Percentiles rank a stretch among this genome's conserved stretches.
Evolutionary conservation across 1,140 invertebrate species (phyloP).

Genomic region (Heliconius congener): DNA sequence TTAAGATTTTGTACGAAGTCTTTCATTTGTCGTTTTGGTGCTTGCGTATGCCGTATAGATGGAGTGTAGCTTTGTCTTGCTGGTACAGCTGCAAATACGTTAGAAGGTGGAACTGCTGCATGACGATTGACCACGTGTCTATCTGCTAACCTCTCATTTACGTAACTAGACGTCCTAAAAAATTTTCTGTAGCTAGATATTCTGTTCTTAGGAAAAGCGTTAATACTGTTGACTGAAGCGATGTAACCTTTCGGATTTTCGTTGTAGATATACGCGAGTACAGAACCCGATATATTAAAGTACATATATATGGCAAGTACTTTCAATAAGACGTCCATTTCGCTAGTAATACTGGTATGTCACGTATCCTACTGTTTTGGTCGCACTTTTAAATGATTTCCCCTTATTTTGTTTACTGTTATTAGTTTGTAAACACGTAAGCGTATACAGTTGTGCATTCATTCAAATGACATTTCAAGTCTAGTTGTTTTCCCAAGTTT

Average conservation of each 20-base stretch:
- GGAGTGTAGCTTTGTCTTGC: not conserved
- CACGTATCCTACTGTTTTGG: conserved; percentile 26
- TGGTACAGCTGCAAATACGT: conserved; percentile 15
- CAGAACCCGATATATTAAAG: conserved; percentile 39
- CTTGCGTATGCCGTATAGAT: not conserved
- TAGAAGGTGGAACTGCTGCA: conserved; percentile 43
- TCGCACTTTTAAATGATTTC: conserved; percentile 47
- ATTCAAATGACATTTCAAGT: not conserved
- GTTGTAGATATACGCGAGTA: conserved; percentile 53
- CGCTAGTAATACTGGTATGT: conserved; percentile 32
- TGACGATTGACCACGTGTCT: conserved; percentile 51
- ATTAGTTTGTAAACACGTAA: conserved; percentile 7
- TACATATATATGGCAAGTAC: conserved; percentile 41
- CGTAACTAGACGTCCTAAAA: conserved; percentile 43
- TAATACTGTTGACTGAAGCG: conserved; percentile 27
- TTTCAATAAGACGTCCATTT: conserved; percentile 47
- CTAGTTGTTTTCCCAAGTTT: not conserved
- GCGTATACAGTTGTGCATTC: conserved; percentile 1
- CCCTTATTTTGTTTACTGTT: conserved; percentile 43
- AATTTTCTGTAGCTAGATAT: conserved; percentile 49
- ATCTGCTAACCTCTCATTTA: conserved; percentile 48
- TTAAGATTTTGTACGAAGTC: not conserved
- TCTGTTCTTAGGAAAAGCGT: conserved; percentile 36
- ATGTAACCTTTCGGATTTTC: conserved; percentile 50
- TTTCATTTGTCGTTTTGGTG: conserved; percentile 2